Evolutionary conservation across 2,888 invertebrate genomes (phyloP).

Genomic region (Clunio marinus): DNA sequence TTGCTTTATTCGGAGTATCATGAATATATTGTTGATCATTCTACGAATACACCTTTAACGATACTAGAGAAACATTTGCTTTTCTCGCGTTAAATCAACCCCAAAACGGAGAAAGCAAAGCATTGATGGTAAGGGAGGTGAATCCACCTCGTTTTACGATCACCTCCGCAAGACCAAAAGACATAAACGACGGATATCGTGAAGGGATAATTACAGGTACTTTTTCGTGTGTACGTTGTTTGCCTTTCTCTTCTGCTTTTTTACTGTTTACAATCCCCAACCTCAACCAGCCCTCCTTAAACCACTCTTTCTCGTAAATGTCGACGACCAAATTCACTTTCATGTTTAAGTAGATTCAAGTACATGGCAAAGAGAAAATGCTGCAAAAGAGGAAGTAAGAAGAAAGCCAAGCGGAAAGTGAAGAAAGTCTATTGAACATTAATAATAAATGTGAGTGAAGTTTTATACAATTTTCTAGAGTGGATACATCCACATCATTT

Average conservation of each 20-base stretch:
- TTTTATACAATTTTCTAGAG: conserved; percentile 37
- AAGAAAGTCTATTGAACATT: conserved; percentile 37
- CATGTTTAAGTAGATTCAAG: not conserved
- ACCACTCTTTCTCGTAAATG: not conserved
- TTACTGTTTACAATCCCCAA: conserved; percentile 1
- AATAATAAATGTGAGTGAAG: conserved; percentile 36
- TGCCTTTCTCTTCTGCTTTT: too few species aligned
- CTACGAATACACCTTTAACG: not conserved
- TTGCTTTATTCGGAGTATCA: conserved; percentile 1
- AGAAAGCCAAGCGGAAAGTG: not conserved
- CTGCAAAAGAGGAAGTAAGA: not conserved
- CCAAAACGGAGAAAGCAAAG: not conserved
- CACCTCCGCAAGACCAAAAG: conserved; percentile 22
- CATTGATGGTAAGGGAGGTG: too few species aligned
- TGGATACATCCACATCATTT: conserved; percentile 31
- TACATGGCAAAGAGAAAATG: not conserved
- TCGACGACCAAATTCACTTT: conserved; percentile 3
- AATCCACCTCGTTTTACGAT: conserved; percentile 34
- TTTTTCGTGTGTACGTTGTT: not conserved
- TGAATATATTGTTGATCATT: conserved; percentile 26
- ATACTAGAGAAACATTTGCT: not conserved
- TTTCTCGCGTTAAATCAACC: not conserved
- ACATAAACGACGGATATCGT: conserved; percentile 19
- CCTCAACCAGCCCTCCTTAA: not conserved
- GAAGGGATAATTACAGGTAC: conserved; percentile 37